Base-by-base conservation (phyloP, 2,797 vertebrate species). In the Calcarius lapponicus region DNA sequence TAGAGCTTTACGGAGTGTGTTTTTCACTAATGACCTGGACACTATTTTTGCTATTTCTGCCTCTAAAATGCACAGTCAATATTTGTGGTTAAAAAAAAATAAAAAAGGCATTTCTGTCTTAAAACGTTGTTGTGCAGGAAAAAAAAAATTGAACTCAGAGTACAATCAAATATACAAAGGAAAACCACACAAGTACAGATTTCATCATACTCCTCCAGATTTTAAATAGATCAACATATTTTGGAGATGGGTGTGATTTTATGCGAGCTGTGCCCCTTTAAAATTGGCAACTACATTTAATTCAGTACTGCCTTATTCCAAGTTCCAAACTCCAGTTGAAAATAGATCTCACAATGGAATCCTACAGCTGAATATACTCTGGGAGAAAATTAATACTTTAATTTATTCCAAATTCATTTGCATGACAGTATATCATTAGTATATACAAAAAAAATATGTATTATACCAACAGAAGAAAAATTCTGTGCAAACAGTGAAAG, bases 151-250 rank as follows among this genome's bases (percentile, higher is more conserved):
- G 6, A 82, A 86, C 54, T 80, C 65, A 0, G 34, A 73, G 40
- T 66, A 79, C 78, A 81, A 93, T 94, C 80, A 90, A 93, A 94
- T 91, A 94, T 82, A 92, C 66, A 89, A 95, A 95, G 80, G 92
- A 93, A 96, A 96, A 92, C 60, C 90, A 95, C 90, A 86, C 62
- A 45, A 92, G 69, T 43, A 62, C 74, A 94, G 71, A 90, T 87
- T 92, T 96, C 92, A 93, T 70, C 83, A 58, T 57, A 82, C 48
- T 96, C 90, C 88, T 92, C 71, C 92, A 92, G 78, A 85, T 92
- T 93, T 95, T 93, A 93, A 96, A 85, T 28, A 95, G 84, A 96
- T 91, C 86, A 80, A 91, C 79, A 71, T 85, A 94, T 89, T 96
- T 81, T 89, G 75, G 90, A 91, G 92, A 96, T 82, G 64, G 94